Conservation (phyloP, 2,113 vertebrate genomes). For the Sphaerodactylus townsendi region DNA sequence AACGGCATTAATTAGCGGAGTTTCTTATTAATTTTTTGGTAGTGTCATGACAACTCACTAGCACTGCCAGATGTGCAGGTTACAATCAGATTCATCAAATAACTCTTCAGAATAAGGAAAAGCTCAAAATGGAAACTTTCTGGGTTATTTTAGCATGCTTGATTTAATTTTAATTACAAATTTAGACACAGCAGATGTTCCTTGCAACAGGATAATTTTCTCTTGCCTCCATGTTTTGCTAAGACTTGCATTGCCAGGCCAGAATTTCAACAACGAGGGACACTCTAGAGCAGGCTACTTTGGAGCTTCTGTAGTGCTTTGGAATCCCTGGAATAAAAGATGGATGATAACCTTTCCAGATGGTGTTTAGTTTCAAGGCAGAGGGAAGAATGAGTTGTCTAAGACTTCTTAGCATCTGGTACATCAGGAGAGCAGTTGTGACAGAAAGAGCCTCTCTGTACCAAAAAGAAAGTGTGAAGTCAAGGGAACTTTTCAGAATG, state of each 20-base stretch:
- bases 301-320: neutral
- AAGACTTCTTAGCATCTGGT: neutral
- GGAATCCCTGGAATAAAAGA: slow-evolving; percentile 11
- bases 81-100: slow-evolving; percentile 62
- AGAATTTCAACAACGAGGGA: slow-evolving; percentile 3
- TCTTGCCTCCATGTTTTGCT: slow-evolving; percentile 43
- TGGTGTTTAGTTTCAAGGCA: slow-evolving; percentile 25
- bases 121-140: slow-evolving; percentile 48
- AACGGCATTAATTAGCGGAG: neutral
- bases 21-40: neutral
- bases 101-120: slow-evolving; percentile 31
- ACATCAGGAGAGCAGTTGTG: neutral
- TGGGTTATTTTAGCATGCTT: slow-evolving; percentile 56
- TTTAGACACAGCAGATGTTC: slow-evolving; percentile 68
- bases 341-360: slow-evolving; percentile 2
- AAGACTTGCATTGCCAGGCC: neutral
- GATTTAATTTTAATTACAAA: slow-evolving; percentile 67
- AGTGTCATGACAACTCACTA: neutral
- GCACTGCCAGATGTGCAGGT: slow-evolving; percentile 57
- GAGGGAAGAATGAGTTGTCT: neutral
- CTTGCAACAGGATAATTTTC: slow-evolving; percentile 46
- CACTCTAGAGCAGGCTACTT: neutral
- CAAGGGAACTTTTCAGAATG: neutral
- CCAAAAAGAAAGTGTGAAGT: neutral
- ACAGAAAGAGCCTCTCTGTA: neutral